These are phyloP conservation scores for Phrynocephalus versicolor DNA, from an alignment of 2,113 vertebrate genomes.

Conservation along the genomic window DNA sequence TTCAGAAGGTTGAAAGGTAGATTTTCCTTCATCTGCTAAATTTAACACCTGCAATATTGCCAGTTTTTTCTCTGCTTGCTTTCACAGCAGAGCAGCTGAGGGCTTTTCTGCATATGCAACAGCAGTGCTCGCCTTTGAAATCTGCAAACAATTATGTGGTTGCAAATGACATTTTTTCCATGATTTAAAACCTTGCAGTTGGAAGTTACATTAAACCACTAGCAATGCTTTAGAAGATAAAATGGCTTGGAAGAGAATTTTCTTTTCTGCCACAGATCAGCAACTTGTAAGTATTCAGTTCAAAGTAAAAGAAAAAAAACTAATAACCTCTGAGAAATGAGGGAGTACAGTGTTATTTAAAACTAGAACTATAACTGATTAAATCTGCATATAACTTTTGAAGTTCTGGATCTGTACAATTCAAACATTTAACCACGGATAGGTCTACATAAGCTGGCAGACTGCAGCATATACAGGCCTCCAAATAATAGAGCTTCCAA, in stretches of 20 bases:
- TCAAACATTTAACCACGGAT: not conserved
- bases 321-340: no score
- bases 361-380: no score
- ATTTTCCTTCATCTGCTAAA: not conserved
- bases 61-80: slow-evolving; percentile 10
- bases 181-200: not conserved
- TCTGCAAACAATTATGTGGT: slow-evolving; percentile 25
- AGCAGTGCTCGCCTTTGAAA: not conserved
- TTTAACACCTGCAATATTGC: not conserved
- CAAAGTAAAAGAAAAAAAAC: no score
- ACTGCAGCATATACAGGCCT: no score
- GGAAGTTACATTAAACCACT: not conserved
- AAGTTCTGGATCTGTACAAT: no score
- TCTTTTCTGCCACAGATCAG: no score
- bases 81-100: not conserved
- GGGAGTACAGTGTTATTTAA: no score
- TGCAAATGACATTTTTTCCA: slow-evolving; percentile 1
- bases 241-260: no score
- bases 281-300: not conserved
- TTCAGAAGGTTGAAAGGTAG: not conserved
- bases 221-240: not conserved
- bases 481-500: not conserved
- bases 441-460: not conserved
- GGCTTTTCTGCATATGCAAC: slow-evolving; percentile 27
- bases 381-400: no score